These are phyloP conservation scores for Trachurus trachurus DNA, from an alignment of 2,797 vertebrate species.

Conservation along the genomic window DNA sequence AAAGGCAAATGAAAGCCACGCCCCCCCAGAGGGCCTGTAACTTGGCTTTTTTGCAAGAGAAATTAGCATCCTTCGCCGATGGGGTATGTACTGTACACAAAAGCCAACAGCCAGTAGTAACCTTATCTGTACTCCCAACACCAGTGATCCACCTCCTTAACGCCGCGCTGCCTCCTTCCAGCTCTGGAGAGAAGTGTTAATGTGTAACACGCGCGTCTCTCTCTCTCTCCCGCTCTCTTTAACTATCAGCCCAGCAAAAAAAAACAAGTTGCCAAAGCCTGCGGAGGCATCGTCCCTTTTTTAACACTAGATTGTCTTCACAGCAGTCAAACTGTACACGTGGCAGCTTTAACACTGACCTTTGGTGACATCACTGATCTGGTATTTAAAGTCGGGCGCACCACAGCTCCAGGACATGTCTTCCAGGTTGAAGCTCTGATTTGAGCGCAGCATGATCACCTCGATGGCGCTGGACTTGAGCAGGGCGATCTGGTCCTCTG, in stretches of 20 bases:
- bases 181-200: slow-evolving; percentile 23
- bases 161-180: neutral
- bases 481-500: slow-evolving; percentile 97
- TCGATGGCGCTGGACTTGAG: slow-evolving; percentile 97
- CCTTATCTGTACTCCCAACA: slow-evolving; percentile 45
- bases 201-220: slow-evolving; percentile 25
- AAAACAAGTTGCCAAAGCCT: too few relatives aligned
- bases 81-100: slow-evolving; percentile 26
- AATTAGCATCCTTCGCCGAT: slow-evolving; percentile 43
- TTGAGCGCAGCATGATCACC: slow-evolving; percentile 98
- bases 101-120: slow-evolving; percentile 20
- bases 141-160: slow-evolving; percentile 39
- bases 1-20: slow-evolving; percentile 68
- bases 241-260: slow-evolving; percentile 1
- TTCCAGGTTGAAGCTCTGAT: slow-evolving; percentile 95
- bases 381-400: slow-evolving; percentile 93
- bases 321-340: slow-evolving; percentile 28
- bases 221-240: neutral
- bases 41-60: slow-evolving; percentile 58
- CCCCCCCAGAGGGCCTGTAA: slow-evolving; percentile 43
- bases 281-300: neutral
- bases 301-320: slow-evolving; percentile 13
- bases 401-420: slow-evolving; percentile 98
- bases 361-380: slow-evolving; percentile 91
- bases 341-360: slow-evolving; percentile 75